Evolutionary conservation across 2,113 vertebrate genomes (phyloP), one percentile per base, ranked within the genome.

Genomic region (Melanostigma gelatinosum): DNA sequence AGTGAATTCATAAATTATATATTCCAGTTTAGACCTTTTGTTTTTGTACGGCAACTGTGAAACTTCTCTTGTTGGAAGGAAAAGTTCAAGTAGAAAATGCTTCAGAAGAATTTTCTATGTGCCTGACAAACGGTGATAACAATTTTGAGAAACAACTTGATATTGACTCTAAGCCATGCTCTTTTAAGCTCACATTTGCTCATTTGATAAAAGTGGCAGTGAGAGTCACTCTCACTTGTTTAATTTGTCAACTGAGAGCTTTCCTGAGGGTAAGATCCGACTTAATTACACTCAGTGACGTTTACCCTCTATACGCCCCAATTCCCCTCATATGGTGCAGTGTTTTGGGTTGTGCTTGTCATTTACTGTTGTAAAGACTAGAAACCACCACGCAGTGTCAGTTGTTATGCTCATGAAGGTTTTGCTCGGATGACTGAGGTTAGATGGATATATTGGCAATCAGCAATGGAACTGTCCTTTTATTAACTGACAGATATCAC

Each of bases 41-140:
- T 61, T 79, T 82, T 80, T 44, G 6, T 34, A 34, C 48, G 11
- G 11, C 50, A 48, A 22, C 50, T 29, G 58, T 55, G 5, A 79
- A 78, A 87, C 65, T 80, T 71, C 36, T 81, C 40, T 9, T 24
- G 32, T 63, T 1, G 2, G 61, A 52, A 60, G 50, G 55, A 70
- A 34, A 83, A 85, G 81, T 86, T 78, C 27, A 68, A 40, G 32
- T 32, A 7, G 40, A 75, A 87, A 83, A 68, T 27, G 79, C 83
- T 89, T 88, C 79, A 80, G 76, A 85, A 71, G 75, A 83, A 77
- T 73, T 82, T 54, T 68, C 16, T 77, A 58, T 32, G 77, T 83
- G 90, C 71, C 88, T 93, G 93, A 92, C 87, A 90, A 89, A 81
- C 27, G 11, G 73, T 79, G 89, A 94, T 89, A 88, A 89, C 85